Conservation (phyloP, 2,113 vertebrate species). For the Eudyptes chrysolophus region DNA sequence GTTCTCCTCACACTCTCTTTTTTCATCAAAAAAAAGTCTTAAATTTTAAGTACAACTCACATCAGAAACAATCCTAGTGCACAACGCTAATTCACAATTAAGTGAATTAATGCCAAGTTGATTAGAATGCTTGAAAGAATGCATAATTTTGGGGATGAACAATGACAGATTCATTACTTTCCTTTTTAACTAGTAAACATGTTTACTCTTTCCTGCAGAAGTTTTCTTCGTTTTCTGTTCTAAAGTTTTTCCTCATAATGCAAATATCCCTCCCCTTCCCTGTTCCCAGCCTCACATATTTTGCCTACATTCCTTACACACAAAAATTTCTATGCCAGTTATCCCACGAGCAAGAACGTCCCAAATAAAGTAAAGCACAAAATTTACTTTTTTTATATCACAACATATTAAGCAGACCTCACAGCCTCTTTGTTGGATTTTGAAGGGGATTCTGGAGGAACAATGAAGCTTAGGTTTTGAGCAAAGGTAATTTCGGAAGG, state of each 20-base stretch:
- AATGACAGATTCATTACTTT: not conserved
- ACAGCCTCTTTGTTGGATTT: constrained; percentile 67
- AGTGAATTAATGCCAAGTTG: not conserved
- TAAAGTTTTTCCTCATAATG: not conserved
- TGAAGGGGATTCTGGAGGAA: constrained; percentile 75
- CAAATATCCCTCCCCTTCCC: not conserved
- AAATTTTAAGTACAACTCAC: not conserved
- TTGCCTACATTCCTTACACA: constrained; percentile 2
- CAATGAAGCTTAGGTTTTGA: constrained; percentile 73
- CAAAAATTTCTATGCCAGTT: not conserved
- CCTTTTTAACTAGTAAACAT: not conserved
- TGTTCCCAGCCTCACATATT: not conserved
- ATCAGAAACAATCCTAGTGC: not conserved
- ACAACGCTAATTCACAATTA: not conserved
- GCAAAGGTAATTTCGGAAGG: constrained; percentile 79
- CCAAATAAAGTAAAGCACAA: constrained; percentile 23
- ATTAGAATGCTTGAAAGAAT: not conserved
- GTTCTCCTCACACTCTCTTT: not conserved
- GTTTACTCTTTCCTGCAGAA: not conserved
- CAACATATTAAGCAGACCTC: constrained; percentile 51
- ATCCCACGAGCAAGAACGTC: not conserved
- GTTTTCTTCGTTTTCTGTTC: not conserved
- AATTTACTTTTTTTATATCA: constrained; percentile 57
- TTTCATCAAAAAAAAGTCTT: not conserved
- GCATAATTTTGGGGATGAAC: not conserved